These are phyloP conservation scores for Pseudeuparius sepicola DNA, from an alignment of 2,888 invertebrate species.

Conservation along the genomic window DNA sequence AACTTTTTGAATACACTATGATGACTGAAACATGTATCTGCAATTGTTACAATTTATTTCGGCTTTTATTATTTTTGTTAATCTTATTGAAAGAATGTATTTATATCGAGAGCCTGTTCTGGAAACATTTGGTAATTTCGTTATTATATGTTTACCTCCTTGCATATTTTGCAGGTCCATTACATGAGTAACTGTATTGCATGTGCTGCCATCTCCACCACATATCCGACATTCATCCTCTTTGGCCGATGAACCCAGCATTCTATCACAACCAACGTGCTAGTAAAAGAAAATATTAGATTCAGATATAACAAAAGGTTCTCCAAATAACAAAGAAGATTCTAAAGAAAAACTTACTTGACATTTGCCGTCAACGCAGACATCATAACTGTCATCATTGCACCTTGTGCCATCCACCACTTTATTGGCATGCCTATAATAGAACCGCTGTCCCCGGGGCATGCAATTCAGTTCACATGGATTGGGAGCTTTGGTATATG, in stretches of 20 bases:
- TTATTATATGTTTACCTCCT: conserved; percentile 64
- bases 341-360: conserved; percentile 62
- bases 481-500: conserved; percentile 77
- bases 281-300: conserved; percentile 36
- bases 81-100: too few species aligned
- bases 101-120: too few species aligned
- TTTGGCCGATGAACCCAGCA: conserved; percentile 75
- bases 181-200: conserved; percentile 65
- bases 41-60: too few species aligned
- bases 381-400: conserved; percentile 71
- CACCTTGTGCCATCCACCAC: conserved; percentile 81
- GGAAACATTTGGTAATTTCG: too few species aligned
- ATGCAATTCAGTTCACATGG: conserved; percentile 94
- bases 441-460: conserved; percentile 85
- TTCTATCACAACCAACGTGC: conserved; percentile 91
- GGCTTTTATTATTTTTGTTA: too few species aligned
- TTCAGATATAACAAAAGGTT: too few species aligned
- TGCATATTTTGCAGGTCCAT: conserved; percentile 64
- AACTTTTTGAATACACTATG: too few species aligned
- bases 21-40: too few species aligned
- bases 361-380: conserved; percentile 92
- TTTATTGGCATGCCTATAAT: conserved; percentile 72
- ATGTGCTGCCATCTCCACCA: conserved; percentile 83
- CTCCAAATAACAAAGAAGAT: too few species aligned
- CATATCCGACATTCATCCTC: conserved; percentile 90